These are phyloP conservation scores for Artibeus lituratus DNA, from an alignment of 2,797 vertebrate species.

Conservation along the genomic window DNA sequence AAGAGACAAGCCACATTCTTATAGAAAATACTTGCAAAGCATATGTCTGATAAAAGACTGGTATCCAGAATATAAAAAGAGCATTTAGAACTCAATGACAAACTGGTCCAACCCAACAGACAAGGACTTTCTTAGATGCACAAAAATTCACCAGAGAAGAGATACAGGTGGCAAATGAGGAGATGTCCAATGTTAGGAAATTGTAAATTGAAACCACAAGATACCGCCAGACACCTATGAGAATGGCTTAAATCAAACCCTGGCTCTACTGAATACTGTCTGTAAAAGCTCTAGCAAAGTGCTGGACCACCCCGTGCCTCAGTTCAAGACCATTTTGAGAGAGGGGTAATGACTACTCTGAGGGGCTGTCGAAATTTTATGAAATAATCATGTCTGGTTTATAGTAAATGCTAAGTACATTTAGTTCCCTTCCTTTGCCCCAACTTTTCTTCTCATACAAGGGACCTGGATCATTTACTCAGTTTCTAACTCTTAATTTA, in stretches of 20 bases:
- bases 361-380: not conserved
- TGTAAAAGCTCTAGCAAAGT: not conserved
- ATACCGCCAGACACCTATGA: not conserved
- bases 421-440: not conserved
- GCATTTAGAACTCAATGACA: not conserved
- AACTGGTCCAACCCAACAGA: not conserved
- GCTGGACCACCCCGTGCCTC: not conserved
- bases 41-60: not conserved
- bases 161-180: not conserved
- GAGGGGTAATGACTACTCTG: not conserved
- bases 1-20: not conserved
- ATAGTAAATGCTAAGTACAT: not conserved
- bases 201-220: not conserved
- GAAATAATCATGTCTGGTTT: not conserved
- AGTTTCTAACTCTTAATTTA: not conserved
- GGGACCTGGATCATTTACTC: not conserved
- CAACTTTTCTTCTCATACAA: not conserved
- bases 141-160: not conserved
- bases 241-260: not conserved
- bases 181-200: not conserved
- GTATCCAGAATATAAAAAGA: not conserved
- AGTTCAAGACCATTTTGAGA: not conserved
- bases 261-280: not conserved
- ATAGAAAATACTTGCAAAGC: not conserved
- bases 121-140: not conserved